Percentiles rank a stretch among this genome's conserved stretches.
These are phyloP conservation scores for Hoplodrina ambigua DNA, from an alignment of 2,888 invertebrate genomes.

Conservation along the genomic window DNA sequence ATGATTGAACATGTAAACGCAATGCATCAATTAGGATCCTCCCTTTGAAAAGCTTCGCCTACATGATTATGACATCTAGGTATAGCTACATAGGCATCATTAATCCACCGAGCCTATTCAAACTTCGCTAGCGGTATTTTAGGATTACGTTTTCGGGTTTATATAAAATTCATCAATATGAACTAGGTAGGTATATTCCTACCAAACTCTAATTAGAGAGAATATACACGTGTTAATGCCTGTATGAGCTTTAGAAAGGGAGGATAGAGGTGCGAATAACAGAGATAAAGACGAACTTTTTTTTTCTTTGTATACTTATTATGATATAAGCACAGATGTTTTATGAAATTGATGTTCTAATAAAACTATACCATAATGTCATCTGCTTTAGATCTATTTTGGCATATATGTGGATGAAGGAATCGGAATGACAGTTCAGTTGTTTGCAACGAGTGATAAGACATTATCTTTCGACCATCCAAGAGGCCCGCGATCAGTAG, in stretches of 20 bases:
- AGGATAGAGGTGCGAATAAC: no score
- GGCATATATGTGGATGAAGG: neutral
- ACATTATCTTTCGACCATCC: neutral
- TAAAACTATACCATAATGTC: no score
- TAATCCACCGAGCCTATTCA: neutral
- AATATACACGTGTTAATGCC: no score
- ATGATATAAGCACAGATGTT: no score
- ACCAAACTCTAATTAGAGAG: no score
- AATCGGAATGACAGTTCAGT: neutral
- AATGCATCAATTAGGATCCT: slow-evolving; percentile 9
- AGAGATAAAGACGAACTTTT: no score
- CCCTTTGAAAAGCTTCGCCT: neutral
- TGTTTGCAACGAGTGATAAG: neutral
- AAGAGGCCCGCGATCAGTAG: neutral
- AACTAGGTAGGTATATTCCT: neutral
- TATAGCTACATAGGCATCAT: neutral
- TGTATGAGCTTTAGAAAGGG: no score
- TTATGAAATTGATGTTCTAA: no score
- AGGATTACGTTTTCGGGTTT: neutral
- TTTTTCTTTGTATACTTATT: no score
- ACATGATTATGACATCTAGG: neutral
- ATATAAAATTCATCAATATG: neutral
- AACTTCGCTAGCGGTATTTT: neutral
- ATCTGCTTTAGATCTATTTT: neutral
- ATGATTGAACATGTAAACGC: slow-evolving; percentile 9